Evolutionary conservation across 1,140 invertebrate species (phyloP).

Genomic region (Drusus annulatus): DNA sequence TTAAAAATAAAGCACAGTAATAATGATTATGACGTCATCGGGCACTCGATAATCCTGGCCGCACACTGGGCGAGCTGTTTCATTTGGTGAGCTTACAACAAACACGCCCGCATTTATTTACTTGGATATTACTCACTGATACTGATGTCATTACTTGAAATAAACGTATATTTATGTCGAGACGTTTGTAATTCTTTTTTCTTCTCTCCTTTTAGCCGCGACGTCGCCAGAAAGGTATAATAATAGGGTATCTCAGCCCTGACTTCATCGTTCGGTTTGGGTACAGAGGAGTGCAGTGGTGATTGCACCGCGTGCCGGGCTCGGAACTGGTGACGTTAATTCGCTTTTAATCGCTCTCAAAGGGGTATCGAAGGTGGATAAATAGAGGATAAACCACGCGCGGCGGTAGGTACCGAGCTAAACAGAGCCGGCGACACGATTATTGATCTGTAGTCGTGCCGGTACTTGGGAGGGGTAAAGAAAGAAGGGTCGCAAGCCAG

Average conservation of each 20-base stretch:
- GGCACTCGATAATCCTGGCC: too few relatives aligned
- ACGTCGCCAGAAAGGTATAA: not conserved
- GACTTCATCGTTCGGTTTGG: not conserved
- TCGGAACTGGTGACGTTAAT: too few relatives aligned
- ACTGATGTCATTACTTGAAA: constrained; percentile 27
- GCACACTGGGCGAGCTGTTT: too few relatives aligned
- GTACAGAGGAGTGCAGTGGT: too few relatives aligned
- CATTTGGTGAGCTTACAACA: too few relatives aligned
- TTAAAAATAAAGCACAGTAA: too few relatives aligned
- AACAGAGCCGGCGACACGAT: constrained; percentile 22
- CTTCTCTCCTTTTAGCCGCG: not conserved
- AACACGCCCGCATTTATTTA: not conserved
- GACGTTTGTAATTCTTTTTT: constrained; percentile 3
- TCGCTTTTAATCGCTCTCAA: too few relatives aligned
- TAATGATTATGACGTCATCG: too few relatives aligned
- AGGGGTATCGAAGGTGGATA: not conserved
- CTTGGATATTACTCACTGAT: not conserved
- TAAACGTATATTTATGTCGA: not conserved
- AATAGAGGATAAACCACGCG: not conserved
- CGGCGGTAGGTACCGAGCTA: not conserved
- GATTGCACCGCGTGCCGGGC: too few relatives aligned
- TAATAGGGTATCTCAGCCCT: not conserved
- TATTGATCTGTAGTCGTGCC: constrained; percentile 30
- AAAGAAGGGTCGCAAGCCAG: not conserved
- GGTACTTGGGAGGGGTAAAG: not conserved